Conservation (phyloP, 1,140 invertebrate species). For the Drosophila melanica region DNA sequence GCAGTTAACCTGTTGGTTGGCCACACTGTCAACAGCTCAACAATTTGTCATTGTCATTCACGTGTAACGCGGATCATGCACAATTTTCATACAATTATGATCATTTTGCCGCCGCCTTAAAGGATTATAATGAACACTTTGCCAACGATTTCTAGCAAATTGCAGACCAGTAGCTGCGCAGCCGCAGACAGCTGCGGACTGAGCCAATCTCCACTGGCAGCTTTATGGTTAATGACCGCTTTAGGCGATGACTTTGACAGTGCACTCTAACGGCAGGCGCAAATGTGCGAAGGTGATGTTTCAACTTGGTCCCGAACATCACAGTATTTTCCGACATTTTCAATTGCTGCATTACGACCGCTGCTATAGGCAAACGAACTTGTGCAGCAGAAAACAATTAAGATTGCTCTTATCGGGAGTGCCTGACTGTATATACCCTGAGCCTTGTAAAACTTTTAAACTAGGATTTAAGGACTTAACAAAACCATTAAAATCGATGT, state of each 20-base stretch:
- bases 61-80: conserved; percentile 39
- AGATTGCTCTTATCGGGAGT: neutral
- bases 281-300: conserved; percentile 36
- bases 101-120: conserved; percentile 51
- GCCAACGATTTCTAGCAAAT: conserved; percentile 19
- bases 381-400: neutral
- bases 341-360: conserved; percentile 13
- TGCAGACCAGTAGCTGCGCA: conserved; percentile 32
- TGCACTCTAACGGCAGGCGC: conserved; percentile 39
- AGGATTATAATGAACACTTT: conserved; percentile 48
- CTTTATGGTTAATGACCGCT: conserved; percentile 56
- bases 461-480: too few relatives aligned
- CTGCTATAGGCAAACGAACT: neutral
- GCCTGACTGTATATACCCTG: too few relatives aligned
- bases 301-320: conserved; percentile 4
- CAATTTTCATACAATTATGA: conserved; percentile 51
- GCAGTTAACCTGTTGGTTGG: neutral
- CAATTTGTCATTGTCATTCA: conserved; percentile 52
- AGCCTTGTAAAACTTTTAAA: too few relatives aligned
- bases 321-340: conserved; percentile 18
- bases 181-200: neutral
- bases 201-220: conserved; percentile 20
- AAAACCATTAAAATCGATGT: too few relatives aligned
- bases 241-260: conserved; percentile 39
- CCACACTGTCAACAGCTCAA: conserved; percentile 16